A percentile compares a stretch with the other conserved stretches of the same genome.
Evolutionary conservation across 2,888 invertebrate species (phyloP).

Genomic region (Cordylochernes scorpioides): DNA sequence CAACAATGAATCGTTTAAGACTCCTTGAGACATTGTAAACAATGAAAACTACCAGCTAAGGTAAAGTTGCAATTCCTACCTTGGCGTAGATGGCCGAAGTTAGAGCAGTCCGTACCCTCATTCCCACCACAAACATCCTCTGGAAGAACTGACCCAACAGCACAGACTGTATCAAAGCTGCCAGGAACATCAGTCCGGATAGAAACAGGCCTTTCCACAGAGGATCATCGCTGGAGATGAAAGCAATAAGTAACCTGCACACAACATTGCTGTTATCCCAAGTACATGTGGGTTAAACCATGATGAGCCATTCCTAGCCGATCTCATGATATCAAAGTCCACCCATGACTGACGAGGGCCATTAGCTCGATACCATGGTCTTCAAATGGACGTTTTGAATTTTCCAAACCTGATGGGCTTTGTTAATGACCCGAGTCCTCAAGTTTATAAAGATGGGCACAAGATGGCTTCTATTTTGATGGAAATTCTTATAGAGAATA

Average conservation of each 20-base stretch:
- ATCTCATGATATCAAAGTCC: too few species aligned
- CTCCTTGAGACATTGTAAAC: background rate
- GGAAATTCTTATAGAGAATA: background rate
- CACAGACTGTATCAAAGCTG: constrained; percentile 51
- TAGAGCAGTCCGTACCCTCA: constrained; percentile 60
- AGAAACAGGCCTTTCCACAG: constrained; percentile 68
- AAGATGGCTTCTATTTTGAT: background rate
- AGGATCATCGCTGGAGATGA: constrained; percentile 30
- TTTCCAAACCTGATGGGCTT: too few species aligned
- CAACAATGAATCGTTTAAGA: background rate
- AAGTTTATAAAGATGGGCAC: too few species aligned
- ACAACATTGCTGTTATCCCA: background rate
- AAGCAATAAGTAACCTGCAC: constrained; percentile 14
- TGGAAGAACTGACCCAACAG: constrained; percentile 72
- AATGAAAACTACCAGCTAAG: background rate
- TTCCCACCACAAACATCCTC: constrained; percentile 61
- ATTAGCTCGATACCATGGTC: background rate
- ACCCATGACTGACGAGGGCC: background rate
- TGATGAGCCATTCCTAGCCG: background rate
- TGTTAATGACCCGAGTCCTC: too few species aligned
- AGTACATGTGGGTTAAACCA: background rate
- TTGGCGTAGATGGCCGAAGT: constrained; percentile 74
- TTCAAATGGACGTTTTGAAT: too few species aligned
- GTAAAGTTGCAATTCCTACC: constrained; percentile 12
- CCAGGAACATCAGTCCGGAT: constrained; percentile 41